A percentile compares a stretch with the other conserved stretches of the same genome.
Evolutionary conservation across 2,797 vertebrate genomes (phyloP).

Genomic region (Gymnopithys bicolor): DNA sequence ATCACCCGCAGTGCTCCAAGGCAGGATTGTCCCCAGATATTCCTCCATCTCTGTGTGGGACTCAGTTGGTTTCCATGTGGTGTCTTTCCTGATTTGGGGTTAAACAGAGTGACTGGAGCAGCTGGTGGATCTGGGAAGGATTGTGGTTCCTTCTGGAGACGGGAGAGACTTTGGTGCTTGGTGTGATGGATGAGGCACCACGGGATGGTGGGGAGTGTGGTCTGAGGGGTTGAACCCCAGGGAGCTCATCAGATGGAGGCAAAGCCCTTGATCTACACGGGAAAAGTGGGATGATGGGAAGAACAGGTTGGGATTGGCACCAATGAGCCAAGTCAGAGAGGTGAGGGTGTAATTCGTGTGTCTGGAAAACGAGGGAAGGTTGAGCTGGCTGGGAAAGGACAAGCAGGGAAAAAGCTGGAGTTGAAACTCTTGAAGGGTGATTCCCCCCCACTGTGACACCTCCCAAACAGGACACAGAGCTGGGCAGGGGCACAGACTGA

Average conservation of each 20-base stretch:
- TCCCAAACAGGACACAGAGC: not conserved
- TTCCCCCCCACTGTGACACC: fast-evolving
- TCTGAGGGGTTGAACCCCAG: not conserved
- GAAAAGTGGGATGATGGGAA: not conserved
- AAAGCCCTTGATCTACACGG: not conserved
- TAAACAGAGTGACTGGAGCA: fast-evolving
- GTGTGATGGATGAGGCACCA: fast-evolving
- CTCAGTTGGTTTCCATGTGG: fast-evolving
- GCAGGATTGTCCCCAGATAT: not conserved
- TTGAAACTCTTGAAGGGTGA: too few relatives aligned
- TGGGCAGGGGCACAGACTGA: not conserved
- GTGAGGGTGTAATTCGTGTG: fast-evolving
- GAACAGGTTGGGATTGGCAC: not conserved
- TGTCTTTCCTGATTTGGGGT: not conserved
- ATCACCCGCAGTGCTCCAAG: not conserved
- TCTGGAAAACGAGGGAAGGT: not conserved
- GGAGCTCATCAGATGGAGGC: not conserved
- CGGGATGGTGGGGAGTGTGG: not conserved
- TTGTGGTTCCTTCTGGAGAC: not conserved
- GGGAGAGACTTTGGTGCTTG: not conserved
- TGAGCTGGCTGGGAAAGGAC: not conserved
- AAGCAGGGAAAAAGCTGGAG: not conserved
- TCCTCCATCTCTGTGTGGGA: fast-evolving
- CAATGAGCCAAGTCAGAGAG: not conserved
- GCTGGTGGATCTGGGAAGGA: not conserved